Evolutionary conservation across 1,140 invertebrate genomes (phyloP), one percentile per base, ranked within the genome.

Genomic region (Bombus pascuorum): DNA sequence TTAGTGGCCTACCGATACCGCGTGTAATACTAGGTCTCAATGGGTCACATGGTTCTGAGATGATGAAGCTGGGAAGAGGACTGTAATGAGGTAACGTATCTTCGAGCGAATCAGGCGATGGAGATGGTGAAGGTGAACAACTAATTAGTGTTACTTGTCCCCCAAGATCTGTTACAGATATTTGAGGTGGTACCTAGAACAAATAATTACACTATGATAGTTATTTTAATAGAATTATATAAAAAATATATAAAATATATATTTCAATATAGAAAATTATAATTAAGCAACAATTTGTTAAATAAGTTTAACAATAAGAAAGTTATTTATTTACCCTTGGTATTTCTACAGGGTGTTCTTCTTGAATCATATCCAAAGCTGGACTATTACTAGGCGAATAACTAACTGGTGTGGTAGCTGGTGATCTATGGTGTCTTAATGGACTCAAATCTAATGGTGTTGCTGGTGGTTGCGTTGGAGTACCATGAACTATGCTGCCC

Each of bases 101-200:
- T 86, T 95, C 94, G 0, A 95, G 91, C 1, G 94, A 95, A 77
- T 95, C 95, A 1, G 93, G 94, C 44, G 94, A 95, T 66, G 94
- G 94, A 81, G 94, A 94, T 59, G 94, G 94, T 59, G 94, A 95
- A 12, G 94, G 94, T 0, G 97, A 97, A 10, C 97, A 96, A 4
- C 97, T 97, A 2, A 98, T 96, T 62, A 98, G 93, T 0, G 97
- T 97, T 2, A 98, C 96, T 93, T 98, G 97, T 37, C 97, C 97
- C n/a, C 98, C 98, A 59, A 97, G 95, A 93, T 99, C 98, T 1
- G 98, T 99, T 9, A 99, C 96, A 89, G 98, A 98, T 87, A 99
- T 99, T 94, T 98, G 98, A 1, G 98, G 98, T 91, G 97, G 94
- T 90, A 95, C 94, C 93, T 95, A 87, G 18, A 89, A 91, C 28